These are phyloP conservation scores for Coptodon rendalli DNA, from an alignment of 2,113 vertebrate genomes.

Conservation along the genomic window DNA sequence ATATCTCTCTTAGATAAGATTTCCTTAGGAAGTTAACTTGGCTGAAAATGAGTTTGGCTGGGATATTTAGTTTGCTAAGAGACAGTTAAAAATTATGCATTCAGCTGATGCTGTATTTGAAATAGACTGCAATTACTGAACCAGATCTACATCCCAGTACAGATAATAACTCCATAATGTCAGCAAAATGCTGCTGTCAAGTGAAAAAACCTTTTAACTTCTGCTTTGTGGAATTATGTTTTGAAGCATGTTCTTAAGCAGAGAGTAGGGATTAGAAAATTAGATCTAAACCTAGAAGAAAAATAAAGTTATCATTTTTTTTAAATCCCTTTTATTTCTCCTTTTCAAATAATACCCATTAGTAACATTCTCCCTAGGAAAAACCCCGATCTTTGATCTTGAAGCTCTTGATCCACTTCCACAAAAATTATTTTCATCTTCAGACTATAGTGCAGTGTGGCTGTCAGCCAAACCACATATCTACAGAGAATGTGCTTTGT, in stretches of 20 bases:
- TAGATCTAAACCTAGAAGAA: background rate
- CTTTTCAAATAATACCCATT: background rate
- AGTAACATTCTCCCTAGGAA: background rate
- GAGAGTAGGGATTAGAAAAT: background rate
- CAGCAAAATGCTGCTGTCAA: background rate
- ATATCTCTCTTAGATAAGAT: slow-evolving; percentile 59
- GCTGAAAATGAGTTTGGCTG: slow-evolving; percentile 57
- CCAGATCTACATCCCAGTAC: background rate
- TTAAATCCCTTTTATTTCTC: background rate
- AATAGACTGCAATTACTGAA: slow-evolving; percentile 13
- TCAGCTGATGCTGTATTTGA: slow-evolving; percentile 18
- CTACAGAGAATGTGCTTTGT: background rate
- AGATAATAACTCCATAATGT: slow-evolving; percentile 4
- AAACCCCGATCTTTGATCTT: background rate
- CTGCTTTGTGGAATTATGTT: background rate
- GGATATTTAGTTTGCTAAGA: slow-evolving; percentile 52
- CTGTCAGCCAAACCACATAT: background rate
- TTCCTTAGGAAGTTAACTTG: slow-evolving; percentile 58
- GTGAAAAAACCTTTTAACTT: background rate
- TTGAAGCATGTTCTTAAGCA: background rate
- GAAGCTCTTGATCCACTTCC: background rate
- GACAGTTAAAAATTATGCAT: slow-evolving; percentile 32
- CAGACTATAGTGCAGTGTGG: background rate
- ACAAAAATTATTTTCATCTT: background rate
- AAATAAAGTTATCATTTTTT: background rate